These are phyloP conservation scores for Donacobius atricapilla DNA, from an alignment of 2,113 vertebrate genomes.

Conservation along the genomic window DNA sequence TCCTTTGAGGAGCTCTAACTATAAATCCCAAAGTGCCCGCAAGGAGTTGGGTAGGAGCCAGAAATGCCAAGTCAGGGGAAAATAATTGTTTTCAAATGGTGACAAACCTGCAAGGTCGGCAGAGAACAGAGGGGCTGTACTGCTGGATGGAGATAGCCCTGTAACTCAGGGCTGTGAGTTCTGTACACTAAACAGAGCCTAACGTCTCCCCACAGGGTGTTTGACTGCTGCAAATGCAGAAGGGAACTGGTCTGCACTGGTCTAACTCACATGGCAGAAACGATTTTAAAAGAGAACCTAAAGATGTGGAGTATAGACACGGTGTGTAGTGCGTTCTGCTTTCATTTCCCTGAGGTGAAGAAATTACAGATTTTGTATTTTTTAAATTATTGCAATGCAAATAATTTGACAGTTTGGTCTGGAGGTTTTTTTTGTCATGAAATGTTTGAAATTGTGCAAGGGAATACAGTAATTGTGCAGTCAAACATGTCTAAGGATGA, in stretches of 20 bases:
- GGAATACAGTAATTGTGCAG: not conserved
- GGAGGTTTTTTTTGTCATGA: not conserved
- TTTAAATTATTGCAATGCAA: not conserved
- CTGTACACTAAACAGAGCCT: conserved; percentile 37
- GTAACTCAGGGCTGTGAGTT: not conserved
- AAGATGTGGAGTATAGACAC: rapidly evolving
- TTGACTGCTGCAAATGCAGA: not conserved
- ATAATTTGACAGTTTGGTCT: not conserved
- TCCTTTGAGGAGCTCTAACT: conserved; percentile 6
- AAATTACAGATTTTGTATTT: not conserved
- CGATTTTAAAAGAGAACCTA: conserved; percentile 6
- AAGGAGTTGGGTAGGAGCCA: conserved; percentile 17
- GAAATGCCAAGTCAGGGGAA: conserved; percentile 11
- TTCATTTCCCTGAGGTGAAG: not conserved
- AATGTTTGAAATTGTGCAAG: not conserved
- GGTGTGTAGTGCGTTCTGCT: not conserved
- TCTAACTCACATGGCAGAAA: conserved; percentile 4
- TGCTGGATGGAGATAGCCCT: not conserved
- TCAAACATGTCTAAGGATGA: not conserved
- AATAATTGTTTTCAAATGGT: conserved; percentile 64
- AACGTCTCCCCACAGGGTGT: not conserved
- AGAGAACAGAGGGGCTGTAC: not conserved
- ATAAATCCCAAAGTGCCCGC: not conserved
- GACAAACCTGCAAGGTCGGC: conserved; percentile 27
- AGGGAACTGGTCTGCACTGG: not conserved